A percentile compares a stretch with the other conserved stretches of the same genome.
phyloP scores from a whole-genome alignment of 2,888 invertebrate genomes.

The Hetaerina titia region DNA sequence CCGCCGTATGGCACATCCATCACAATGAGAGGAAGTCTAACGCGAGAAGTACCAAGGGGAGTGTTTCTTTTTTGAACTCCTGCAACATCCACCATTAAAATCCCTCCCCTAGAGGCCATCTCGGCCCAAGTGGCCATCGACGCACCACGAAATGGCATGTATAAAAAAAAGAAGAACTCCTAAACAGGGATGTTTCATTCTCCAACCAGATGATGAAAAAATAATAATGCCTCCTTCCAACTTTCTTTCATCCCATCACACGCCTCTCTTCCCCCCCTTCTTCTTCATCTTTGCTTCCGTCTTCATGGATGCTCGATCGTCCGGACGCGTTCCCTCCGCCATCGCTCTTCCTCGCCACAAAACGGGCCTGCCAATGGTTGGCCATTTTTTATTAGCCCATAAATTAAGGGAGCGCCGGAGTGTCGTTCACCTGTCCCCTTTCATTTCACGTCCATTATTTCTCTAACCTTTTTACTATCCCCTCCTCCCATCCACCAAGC shows the following conservation, averaged over 20 bases:
- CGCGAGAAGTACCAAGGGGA: not conserved
- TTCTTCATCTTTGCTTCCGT: constrained; percentile 8
- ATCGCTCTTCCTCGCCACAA: not conserved
- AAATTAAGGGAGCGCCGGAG: constrained; percentile 31
- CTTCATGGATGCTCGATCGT: not conserved
- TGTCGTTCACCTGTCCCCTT: constrained; percentile 51
- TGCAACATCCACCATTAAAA: not conserved
- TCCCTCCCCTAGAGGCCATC: not conserved
- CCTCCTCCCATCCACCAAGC: not conserved
- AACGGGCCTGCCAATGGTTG: constrained; percentile 17
- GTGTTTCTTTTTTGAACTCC: not conserved
- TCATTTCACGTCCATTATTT: constrained; percentile 47
- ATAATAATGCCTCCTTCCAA: not conserved
- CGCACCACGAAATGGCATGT: not conserved
- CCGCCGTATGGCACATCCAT: not conserved
- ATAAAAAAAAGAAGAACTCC: not conserved
- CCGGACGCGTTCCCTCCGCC: not conserved
- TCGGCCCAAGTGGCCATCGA: not conserved
- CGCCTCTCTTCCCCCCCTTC: not conserved
- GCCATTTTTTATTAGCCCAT: constrained; percentile 50
- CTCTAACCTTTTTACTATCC: constrained; percentile 33
- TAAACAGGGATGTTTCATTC: not conserved
- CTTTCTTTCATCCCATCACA: not conserved
- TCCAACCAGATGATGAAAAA: not conserved
- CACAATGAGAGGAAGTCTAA: not conserved